Base-by-base conservation (phyloP, 1,140 invertebrate species). In the Ectropis grisescens region DNA sequence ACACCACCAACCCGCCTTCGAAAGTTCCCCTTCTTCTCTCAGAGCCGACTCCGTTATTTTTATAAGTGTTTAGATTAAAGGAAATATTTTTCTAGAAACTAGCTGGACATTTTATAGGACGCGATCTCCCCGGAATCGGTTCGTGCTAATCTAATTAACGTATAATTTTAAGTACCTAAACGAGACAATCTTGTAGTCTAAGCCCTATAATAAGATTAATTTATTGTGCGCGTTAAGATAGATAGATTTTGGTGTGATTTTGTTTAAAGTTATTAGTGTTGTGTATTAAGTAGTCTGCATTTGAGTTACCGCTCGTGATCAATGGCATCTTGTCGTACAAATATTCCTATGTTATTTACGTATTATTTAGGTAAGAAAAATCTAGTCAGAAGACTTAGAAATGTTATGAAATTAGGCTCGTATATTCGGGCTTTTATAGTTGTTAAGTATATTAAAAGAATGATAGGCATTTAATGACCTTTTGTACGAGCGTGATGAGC, bases 311-410 rank as follows among this genome's bases (percentile, higher is more conserved):
- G 70, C 65, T 78, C 75, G 76, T 81, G 68, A 78, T 80, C 68
- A 61, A 76, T 75, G 76, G 72, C 76, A 81, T 81, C 76, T 76
- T 68, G 69, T 76, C 76, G 76, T 81, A 81, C 76, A 81, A 81
- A 81, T 81, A 81, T 81, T 81, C 76, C 76, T 81, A 81, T 74
- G 67, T 81, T 80, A 75, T 71, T 75, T 76, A 66, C 61, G 61
- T 81, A 78, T 74, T 80, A 74, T 64, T 64, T 74, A 69, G 57
- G 54, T 75, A 81, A 74, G 71, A 56, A 67, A 76, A 76, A 72
- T 81, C 76, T 81, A 81, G 76, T 81, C 76, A 81, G 65, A 70
- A 70, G 76, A 81, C 76, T 81, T 78, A 78, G 71, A 72, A 78
- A 69, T 71, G 57, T 80, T 54, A 70, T 64, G 68, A 66, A 76